These are phyloP conservation scores for Acleris literana DNA, from an alignment of 2,888 invertebrate species.

Conservation along the genomic window DNA sequence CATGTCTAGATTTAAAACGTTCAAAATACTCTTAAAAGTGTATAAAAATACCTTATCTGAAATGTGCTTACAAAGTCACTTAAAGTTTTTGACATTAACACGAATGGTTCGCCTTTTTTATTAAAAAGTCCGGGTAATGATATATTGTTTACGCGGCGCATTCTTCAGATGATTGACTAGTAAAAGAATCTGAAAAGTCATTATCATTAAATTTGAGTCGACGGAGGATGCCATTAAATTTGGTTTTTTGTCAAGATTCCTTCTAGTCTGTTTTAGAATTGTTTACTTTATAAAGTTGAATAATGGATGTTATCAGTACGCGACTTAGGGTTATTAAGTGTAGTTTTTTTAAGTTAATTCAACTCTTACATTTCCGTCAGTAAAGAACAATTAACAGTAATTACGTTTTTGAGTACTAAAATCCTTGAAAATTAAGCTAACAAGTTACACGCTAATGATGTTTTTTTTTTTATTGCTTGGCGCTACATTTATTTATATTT, in stretches of 20 bases:
- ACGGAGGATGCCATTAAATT: constrained; percentile 51
- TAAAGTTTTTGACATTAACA: constrained; percentile 15
- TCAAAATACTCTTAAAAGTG: too few relatives aligned
- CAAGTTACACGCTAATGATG: too few relatives aligned
- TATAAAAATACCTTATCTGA: too few relatives aligned
- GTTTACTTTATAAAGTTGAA: constrained; percentile 28
- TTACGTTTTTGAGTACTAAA: too few relatives aligned
- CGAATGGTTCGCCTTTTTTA: constrained; percentile 24
- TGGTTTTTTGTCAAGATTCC: constrained; percentile 52
- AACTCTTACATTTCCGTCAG: neutral
- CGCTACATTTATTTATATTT: too few relatives aligned
- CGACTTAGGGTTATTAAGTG: neutral
- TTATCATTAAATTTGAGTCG: constrained; percentile 64
- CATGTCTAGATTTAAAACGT: too few relatives aligned
- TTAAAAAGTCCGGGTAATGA: constrained; percentile 52
- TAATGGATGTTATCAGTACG: neutral
- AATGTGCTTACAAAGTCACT: neutral
- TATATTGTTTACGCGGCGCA: constrained; percentile 66
- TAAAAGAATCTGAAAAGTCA: constrained; percentile 60
- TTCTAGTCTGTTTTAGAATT: constrained; percentile 44
- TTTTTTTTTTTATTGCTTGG: too few relatives aligned
- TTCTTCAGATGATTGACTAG: constrained; percentile 62
- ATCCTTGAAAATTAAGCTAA: too few relatives aligned
- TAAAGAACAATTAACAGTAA: neutral
- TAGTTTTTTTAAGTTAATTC: neutral